Conservation (phyloP, 92 coral and sea anemone species). For the Epizoanthus fatuus region DNA sequence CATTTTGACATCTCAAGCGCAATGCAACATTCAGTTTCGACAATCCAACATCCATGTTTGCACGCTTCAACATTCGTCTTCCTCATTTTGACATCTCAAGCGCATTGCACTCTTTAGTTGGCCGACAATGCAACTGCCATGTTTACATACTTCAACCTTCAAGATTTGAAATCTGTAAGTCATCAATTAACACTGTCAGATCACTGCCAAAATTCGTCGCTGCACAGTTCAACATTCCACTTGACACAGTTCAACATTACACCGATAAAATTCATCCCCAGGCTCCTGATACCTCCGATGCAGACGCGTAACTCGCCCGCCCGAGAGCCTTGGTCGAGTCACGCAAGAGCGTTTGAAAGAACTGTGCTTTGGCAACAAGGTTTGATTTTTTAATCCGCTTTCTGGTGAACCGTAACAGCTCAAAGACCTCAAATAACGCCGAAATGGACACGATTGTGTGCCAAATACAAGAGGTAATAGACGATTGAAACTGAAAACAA, state of each 20-base stretch:
- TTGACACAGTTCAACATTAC: neutral
- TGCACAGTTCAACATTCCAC: neutral
- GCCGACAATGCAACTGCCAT: neutral
- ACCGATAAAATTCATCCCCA: neutral
- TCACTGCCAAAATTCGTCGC: neutral
- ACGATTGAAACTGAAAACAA: constrained; percentile 1
- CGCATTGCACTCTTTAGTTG: no score
- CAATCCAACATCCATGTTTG: no score
- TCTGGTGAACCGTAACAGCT: neutral
- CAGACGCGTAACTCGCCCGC: neutral
- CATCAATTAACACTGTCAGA: neutral
- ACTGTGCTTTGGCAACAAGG: neutral
- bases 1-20: no score
- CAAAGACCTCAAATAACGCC: neutral
- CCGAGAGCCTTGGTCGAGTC: neutral
- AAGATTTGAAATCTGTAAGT: no score
- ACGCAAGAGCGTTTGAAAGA: neutral
- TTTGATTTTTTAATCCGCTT: constrained; percentile 2
- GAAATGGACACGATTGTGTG: neutral
- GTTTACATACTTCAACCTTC: neutral
- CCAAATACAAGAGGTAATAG: neutral
- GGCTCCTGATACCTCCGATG: neutral
- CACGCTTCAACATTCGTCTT: no score
- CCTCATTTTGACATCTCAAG: no score
- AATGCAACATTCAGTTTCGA: no score